Evolutionary conservation across 2,113 vertebrate species (phyloP).

Genomic region (Menura novaehollandiae): DNA sequence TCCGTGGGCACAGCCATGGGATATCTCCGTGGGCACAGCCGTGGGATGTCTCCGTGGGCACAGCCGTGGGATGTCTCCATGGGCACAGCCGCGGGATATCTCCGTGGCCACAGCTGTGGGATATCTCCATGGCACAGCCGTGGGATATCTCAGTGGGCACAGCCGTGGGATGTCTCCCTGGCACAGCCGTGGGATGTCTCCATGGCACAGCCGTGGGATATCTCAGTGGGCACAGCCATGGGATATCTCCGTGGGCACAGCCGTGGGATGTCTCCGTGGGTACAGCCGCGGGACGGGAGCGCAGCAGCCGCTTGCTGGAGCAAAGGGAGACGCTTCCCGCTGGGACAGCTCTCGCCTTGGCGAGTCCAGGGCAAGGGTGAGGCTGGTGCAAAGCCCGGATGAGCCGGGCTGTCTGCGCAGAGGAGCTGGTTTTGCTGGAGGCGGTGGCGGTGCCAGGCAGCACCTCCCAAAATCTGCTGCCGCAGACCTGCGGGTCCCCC

Average conservation of each 20-base stretch:
- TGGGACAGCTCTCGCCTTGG: background rate
- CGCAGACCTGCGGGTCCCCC: background rate
- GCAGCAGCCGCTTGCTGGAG: background rate
- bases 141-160: no score
- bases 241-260: background rate
- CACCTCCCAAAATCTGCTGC: background rate
- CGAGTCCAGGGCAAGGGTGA: background rate
- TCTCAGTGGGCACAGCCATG: no score
- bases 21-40: no score
- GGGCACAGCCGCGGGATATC: no score
- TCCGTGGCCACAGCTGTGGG: background rate
- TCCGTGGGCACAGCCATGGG: no score
- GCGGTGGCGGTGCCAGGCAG: background rate
- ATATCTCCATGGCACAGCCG: no score
- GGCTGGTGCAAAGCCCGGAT: background rate
- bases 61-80: no score
- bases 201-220: fast-evolving
- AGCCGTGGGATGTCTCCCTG: fast-evolving
- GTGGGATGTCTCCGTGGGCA: no score
- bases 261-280: fast-evolving
- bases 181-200: background rate
- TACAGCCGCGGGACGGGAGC: fast-evolving
- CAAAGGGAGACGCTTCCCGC: background rate
- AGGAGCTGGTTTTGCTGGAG: background rate
- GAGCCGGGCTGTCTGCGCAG: background rate